phyloP scores from a whole-genome alignment of 2,113 vertebrate genomes.

The Chloebia gouldiae region DNA sequence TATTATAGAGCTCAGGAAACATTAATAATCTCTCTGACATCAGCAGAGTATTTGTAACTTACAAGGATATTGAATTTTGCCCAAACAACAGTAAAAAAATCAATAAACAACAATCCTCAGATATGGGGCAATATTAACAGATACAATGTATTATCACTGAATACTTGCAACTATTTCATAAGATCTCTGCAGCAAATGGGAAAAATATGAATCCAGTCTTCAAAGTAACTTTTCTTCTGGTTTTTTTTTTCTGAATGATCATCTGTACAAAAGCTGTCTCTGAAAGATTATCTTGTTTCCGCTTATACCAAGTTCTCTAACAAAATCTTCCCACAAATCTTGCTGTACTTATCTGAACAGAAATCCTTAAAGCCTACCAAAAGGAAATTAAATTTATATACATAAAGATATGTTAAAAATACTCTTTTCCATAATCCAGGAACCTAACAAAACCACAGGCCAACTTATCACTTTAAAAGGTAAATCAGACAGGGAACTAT shows the following conservation, averaged over 20 bases:
- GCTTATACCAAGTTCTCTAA: background rate
- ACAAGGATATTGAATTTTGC: background rate
- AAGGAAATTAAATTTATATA: background rate
- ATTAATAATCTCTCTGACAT: conserved; percentile 16
- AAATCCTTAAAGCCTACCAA: background rate
- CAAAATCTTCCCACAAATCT: background rate
- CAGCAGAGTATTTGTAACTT: background rate
- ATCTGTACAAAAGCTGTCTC: background rate
- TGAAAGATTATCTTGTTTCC: background rate
- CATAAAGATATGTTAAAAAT: background rate
- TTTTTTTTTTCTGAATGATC: background rate
- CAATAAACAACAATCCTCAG: background rate
- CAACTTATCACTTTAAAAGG: background rate
- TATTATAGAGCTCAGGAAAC: background rate
- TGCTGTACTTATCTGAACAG: background rate
- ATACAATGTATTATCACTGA: background rate
- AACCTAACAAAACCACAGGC: background rate
- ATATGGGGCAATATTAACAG: background rate
- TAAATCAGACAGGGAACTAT: background rate
- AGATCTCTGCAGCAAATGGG: background rate
- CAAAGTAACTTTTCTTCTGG: background rate
- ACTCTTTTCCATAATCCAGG: background rate
- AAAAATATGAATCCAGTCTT: background rate
- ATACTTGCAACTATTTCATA: background rate
- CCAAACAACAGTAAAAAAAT: background rate